A percentile compares a stretch with the other conserved stretches of the same genome.
Conservation (phyloP, 2,113 vertebrate species). For the Callithrix jacchus region DNA sequence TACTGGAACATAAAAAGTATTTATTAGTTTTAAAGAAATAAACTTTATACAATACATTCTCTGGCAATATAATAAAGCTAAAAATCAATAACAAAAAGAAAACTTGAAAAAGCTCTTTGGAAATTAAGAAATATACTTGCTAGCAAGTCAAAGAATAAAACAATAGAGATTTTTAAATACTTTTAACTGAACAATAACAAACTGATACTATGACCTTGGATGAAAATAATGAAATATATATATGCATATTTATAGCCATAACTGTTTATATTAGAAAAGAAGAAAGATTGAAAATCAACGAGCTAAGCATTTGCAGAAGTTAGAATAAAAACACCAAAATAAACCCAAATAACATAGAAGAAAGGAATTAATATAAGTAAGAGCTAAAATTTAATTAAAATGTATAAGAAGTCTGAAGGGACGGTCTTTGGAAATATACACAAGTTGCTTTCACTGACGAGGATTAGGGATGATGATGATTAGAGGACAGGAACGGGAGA, state of each 20-base stretch:
- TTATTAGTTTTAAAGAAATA: background rate
- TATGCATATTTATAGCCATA: background rate
- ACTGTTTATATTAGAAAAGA: constrained; percentile 32
- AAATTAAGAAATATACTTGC: background rate
- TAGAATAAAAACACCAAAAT: constrained; percentile 35
- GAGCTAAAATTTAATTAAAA: constrained; percentile 39
- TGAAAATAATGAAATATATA: constrained; percentile 11
- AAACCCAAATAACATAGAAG: background rate
- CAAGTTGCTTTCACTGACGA: background rate
- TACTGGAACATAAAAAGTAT: constrained; percentile 8
- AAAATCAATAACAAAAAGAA: constrained; percentile 35
- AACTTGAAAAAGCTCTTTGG: background rate
- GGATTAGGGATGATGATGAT: background rate
- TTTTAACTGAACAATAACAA: constrained; percentile 26
- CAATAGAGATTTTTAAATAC: background rate
- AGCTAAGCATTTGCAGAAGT: background rate
- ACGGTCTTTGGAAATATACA: background rate
- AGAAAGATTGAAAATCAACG: constrained; percentile 29
- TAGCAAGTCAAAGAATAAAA: constrained; percentile 6
- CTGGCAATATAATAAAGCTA: background rate
- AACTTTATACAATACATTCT: background rate
- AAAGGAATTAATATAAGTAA: background rate
- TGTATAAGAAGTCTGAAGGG: background rate
- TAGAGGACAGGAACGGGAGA: background rate
- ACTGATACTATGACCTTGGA: background rate